Base-by-base conservation (phyloP, 2,797 vertebrate species). In the Ciconia nigra region DNA sequence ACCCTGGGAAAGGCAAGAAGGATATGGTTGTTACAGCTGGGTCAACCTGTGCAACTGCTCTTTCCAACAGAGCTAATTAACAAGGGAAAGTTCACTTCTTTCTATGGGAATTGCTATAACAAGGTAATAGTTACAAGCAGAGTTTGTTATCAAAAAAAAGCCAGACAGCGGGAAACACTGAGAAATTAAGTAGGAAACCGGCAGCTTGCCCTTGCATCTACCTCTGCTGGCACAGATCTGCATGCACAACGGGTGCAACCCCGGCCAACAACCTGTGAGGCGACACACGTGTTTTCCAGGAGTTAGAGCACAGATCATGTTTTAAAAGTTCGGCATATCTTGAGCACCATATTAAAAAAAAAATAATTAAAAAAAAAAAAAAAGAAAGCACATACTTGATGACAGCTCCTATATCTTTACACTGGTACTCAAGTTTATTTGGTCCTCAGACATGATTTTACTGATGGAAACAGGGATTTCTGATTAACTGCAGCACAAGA, bases 51-150 rank as follows among this genome's bases (percentile, higher is more conserved):
- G 47, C 37, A 84, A 94, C 54, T 46, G 78, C 71, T 80, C 67
- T 79, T 95, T 96, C 81, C 67, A 70, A 59, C 35, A 55, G 41
- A 66, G 63, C 78, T 92, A 89, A 93, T 79, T 89, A 93, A 80
- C 54, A 72, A 73, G 70, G 44, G 81, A 52, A 83, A 87, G 61
- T 63, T 70, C 0, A 0, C 41, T 62, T 44, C 35, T 82, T 84
- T 84, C 78, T 52, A 4, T 5, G 28, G 71, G 78, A 89, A 89
- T 42, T 67, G 63, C 67, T 71, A 3, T 54, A 90, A 90, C 29
- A 54, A 89, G 52, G n/a, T 67, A 90, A 90, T 37, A 84, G 54
- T 54, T 78, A 79, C 49, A 73, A 91, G 70, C 51, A 80, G 63
- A 83, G 49, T 19, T 72, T 89, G 62, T n/a, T 63, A 92, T 55